These are phyloP conservation scores for Harpagoxenus sublaevis DNA, from an alignment of 2,888 invertebrate species.

Conservation along the genomic window DNA sequence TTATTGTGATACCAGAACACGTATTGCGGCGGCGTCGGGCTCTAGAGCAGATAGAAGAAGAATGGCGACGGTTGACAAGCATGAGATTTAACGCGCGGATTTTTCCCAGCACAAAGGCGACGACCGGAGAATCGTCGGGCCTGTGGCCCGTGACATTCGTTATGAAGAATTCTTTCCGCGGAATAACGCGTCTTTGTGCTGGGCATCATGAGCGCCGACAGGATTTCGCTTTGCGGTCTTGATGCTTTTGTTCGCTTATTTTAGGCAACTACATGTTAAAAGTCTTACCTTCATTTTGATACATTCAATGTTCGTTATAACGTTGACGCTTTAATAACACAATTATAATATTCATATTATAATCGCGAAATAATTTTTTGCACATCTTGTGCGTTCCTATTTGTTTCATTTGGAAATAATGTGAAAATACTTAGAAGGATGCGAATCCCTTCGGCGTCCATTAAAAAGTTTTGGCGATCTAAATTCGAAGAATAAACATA, in stretches of 20 bases:
- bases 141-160: slow-evolving; percentile 32
- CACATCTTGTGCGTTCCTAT: not conserved
- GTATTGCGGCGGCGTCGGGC: slow-evolving; percentile 96
- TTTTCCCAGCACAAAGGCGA: slow-evolving; percentile 35
- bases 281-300: not conserved
- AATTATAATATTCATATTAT: not conserved
- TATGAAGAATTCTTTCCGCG: slow-evolving; percentile 35
- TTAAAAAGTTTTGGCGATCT: not conserved
- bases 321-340: not conserved
- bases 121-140: slow-evolving; percentile 9
- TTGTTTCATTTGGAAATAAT: not conserved
- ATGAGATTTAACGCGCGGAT: slow-evolving; percentile 52
- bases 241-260: not conserved
- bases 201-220: slow-evolving; percentile 4
- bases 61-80: slow-evolving; percentile 40
- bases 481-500: not conserved
- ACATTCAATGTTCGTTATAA: not conserved
- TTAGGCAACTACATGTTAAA: too few relatives aligned
- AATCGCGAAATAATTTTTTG: not conserved
- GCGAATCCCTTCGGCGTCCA: not conserved
- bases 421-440: not conserved
- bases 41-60: slow-evolving; percentile 88
- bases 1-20: slow-evolving; percentile 98
- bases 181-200: slow-evolving; percentile 25
- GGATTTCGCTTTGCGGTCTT: slow-evolving; percentile 10